These are phyloP conservation scores for Chaitophorus viminalis DNA, from an alignment of 2,888 invertebrate genomes.

Conservation along the genomic window DNA sequence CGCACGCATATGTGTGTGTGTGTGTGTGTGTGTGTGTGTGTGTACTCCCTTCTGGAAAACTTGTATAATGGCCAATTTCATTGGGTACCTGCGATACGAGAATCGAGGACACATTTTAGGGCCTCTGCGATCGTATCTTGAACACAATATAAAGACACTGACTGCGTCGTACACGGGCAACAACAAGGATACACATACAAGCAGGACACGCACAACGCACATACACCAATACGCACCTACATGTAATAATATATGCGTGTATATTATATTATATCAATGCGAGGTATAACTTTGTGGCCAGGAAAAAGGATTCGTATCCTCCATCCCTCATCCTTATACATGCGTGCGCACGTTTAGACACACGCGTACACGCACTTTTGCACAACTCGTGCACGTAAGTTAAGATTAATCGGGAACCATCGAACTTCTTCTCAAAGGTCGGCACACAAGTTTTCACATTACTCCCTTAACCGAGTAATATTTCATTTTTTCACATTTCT, in stretches of 20 bases:
- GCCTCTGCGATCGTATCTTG: slow-evolving; percentile 9
- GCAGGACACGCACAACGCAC: neutral
- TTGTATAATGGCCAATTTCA: slow-evolving; percentile 50
- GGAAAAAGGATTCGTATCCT: slow-evolving; percentile 23
- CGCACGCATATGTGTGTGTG: too few relatives aligned
- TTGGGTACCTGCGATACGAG: slow-evolving; percentile 21
- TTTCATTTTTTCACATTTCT: slow-evolving; percentile 37
- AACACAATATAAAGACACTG: slow-evolving; percentile 25
- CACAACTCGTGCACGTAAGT: slow-evolving; percentile 6
- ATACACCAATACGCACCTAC: neutral
- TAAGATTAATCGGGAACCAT: slow-evolving; percentile 52
- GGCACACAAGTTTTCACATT: slow-evolving; percentile 46
- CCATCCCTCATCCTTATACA: neutral
- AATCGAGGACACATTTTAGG: slow-evolving; percentile 29
- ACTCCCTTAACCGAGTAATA: slow-evolving; percentile 49
- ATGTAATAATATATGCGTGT: neutral
- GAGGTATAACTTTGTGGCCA: slow-evolving; percentile 21
- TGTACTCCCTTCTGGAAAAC: neutral
- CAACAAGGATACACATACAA: neutral
- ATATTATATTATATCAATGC: slow-evolving; percentile 1
- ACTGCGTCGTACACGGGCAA: neutral
- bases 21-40: neutral
- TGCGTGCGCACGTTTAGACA: too few relatives aligned
- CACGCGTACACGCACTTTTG: neutral
- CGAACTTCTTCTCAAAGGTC: slow-evolving; percentile 52